These are phyloP conservation scores for Garra rufa DNA, from an alignment of 2,113 vertebrate species.

Conservation along the genomic window DNA sequence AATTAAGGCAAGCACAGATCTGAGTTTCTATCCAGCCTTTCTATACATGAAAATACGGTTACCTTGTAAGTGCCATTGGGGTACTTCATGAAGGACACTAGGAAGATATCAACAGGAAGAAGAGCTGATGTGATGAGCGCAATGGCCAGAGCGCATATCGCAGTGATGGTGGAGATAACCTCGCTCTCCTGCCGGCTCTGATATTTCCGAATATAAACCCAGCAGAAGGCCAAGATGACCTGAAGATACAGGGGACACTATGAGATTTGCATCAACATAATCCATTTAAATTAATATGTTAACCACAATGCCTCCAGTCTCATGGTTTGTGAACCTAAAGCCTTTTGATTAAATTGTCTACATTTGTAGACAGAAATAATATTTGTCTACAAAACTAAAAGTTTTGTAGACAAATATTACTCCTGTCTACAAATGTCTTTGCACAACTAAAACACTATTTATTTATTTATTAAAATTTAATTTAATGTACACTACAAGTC, in stretches of 20 bases:
- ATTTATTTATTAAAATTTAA: no score
- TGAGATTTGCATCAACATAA: not conserved
- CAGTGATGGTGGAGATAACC: conserved; percentile 94
- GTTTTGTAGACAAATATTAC: no score
- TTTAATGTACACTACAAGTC: no score
- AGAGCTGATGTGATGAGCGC: conserved; percentile 96
- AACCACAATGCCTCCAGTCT: no score
- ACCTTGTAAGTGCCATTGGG: conserved; percentile 98
- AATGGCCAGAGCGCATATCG: conserved; percentile 92
- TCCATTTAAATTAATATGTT: not conserved
- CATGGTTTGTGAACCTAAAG: not conserved
- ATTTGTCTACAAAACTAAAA: no score
- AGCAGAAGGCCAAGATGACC: conserved; percentile 93
- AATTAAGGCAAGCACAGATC: not conserved
- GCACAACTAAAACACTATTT: no score
- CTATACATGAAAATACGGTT: conserved; percentile 52
- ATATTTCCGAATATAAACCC: conserved; percentile 96
- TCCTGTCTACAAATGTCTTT: no score
- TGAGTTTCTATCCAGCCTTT: not conserved
- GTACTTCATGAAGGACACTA: conserved; percentile 97
- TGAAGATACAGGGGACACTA: conserved; percentile 65
- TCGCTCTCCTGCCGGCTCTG: conserved; percentile 96
- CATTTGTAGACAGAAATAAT: no score
- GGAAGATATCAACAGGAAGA: conserved; percentile 95
- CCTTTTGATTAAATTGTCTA: not conserved